Evolutionary conservation across 2,888 invertebrate species (phyloP).

Genomic region (Nomada ruficornis): DNA sequence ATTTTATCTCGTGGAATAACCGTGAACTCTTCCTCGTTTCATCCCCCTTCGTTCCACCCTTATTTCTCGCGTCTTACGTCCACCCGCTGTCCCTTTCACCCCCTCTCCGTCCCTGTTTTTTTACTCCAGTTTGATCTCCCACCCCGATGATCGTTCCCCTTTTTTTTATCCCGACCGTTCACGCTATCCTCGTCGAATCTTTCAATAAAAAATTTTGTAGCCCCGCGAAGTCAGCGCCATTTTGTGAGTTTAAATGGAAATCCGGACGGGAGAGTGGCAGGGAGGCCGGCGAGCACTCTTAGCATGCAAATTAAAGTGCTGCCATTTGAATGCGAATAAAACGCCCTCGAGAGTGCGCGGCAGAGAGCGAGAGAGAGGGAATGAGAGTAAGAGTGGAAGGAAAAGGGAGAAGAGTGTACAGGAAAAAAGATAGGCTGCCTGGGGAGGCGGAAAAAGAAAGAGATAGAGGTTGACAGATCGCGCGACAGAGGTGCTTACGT

Average conservation of each 20-base stretch:
- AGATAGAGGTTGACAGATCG: conserved; percentile 79
- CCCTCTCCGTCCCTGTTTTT: neutral
- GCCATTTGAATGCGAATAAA: conserved; percentile 84
- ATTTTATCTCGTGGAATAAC: conserved; percentile 80
- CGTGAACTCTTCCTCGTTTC: conserved; percentile 56
- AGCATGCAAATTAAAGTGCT: conserved; percentile 84
- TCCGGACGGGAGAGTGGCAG: conserved; percentile 76
- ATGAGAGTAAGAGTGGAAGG: conserved; percentile 40
- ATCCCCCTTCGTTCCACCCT: conserved; percentile 42
- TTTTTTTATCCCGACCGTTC: conserved; percentile 57
- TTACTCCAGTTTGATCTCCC: conserved; percentile 17
- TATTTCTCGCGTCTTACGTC: conserved; percentile 48
- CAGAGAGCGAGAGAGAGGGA: conserved; percentile 7
- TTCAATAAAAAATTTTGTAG: conserved; percentile 84
- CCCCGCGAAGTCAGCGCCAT: conserved; percentile 83
- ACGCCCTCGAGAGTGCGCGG: conserved; percentile 73
- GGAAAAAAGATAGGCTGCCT: conserved; percentile 11
- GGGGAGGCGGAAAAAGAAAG: conserved; percentile 16
- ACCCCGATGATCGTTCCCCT: conserved; percentile 25
- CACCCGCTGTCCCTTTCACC: neutral
- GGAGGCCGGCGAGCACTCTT: conserved; percentile 80
- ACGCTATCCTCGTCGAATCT: conserved; percentile 83
- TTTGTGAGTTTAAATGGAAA: conserved; percentile 84
- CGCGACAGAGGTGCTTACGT: conserved; percentile 76
- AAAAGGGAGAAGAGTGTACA: conserved; percentile 10